Base-by-base conservation (phyloP, 64 coral and sea anemone species). In the Pocillopora verrucosa region DNA sequence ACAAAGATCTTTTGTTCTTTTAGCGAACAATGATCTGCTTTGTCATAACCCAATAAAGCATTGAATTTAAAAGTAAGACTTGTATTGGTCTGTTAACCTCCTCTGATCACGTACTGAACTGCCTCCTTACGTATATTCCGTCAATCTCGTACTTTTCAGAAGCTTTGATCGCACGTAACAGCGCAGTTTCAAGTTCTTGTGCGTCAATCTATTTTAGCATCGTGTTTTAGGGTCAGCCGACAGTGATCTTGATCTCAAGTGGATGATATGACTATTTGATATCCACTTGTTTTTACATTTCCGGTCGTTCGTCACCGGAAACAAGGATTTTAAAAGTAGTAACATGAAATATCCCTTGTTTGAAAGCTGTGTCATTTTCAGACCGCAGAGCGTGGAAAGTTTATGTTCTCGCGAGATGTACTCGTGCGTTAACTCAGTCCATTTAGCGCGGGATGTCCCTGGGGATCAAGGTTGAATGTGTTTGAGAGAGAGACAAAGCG, bases 231-330 rank as follows among this genome's bases (percentile, higher is more conserved):
- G 2, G 26, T 22, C 69, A 72, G 20, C 56, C 20, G 19, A 3
- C 41, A 65, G 36, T 57, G 35, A 25, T 13, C 36, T 51, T 51
- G 41, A 22, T 3, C 30, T 63, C 1, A 60, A 83, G 80, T 67
- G 34, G 80, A 10, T 83, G 80, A 22, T 83, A 83, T 51, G 41
- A 65, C 36, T 37, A 10, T 19, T 35, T 51, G 20, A 85, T 72
- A 85, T 45, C 82, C 41, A 19, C 82, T 85, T 72, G 64, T 17
- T 63, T 85, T 38, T 5, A 30, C 30, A 20, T 38, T 85, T 85
- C 82, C 82, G 63, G 82, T 72, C 82, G 22, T 85, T 85, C 56
- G n/a, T 51, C n/a, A 85, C 64, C n/a, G 82, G 64, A 70, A 70
- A 85, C 63, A 72, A 65, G 61, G 82, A 60, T 85, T 56, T 85